A percentile compares a stretch with the other conserved stretches of the same genome.
phyloP scores from a whole-genome alignment of 1,140 invertebrate species.

The Euwallacea fornicatus region DNA sequence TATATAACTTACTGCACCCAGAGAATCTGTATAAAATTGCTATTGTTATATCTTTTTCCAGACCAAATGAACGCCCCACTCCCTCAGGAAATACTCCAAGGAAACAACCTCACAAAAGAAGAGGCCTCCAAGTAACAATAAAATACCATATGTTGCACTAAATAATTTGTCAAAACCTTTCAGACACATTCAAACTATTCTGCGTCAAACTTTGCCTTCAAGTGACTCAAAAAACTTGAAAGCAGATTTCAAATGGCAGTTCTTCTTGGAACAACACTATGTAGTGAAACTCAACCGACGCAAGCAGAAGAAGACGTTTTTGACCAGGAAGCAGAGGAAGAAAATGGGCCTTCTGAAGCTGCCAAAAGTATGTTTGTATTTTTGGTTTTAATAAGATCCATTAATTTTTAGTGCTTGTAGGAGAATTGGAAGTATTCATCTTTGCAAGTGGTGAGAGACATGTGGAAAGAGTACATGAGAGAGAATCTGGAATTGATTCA shows the following conservation, averaged over 20 bases:
- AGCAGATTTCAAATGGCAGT: conserved; percentile 39
- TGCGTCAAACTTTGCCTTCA: conserved; percentile 37
- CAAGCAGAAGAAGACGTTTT: conserved; percentile 42
- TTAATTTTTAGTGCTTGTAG: conserved; percentile 2
- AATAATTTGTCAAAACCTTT: not conserved
- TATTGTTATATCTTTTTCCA: conserved; percentile 5
- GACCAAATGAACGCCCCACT: conserved; percentile 13
- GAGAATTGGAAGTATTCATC: conserved; percentile 46
- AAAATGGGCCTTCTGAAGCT: conserved; percentile 46
- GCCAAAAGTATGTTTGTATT: conserved; percentile 34
- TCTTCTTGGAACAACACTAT: conserved; percentile 39
- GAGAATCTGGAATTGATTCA: conserved; percentile 42
- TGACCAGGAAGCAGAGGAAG: conserved; percentile 45
- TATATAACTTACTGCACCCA: no score
- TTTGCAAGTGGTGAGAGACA: conserved; percentile 38
- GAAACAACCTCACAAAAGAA: not conserved
- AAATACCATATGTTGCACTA: not conserved
- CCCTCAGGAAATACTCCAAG: conserved; percentile 18
- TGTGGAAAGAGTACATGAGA: conserved; percentile 49
- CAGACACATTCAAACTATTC: conserved; percentile 36
- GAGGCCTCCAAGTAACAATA: conserved; percentile 2
- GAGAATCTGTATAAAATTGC: no score
- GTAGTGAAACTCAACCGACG: conserved; percentile 28
- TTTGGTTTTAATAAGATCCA: not conserved
- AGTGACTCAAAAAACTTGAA: conserved; percentile 34